phyloP scores from a whole-genome alignment of 2,888 invertebrate species.

The Ischnus inquisitorius region DNA sequence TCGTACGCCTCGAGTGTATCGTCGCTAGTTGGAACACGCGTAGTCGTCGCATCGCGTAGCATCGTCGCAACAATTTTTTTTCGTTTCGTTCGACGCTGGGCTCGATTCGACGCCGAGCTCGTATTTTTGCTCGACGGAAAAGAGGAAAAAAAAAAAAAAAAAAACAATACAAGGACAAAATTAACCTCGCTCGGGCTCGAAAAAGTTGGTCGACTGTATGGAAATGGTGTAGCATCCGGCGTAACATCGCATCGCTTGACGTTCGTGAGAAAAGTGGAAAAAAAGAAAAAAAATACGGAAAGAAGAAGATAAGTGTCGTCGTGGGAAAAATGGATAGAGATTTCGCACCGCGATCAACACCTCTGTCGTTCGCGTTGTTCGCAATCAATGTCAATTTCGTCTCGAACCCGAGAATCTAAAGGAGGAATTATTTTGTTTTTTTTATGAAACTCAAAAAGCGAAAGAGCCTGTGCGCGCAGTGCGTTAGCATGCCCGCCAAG shows the following conservation, averaged over 20 bases:
- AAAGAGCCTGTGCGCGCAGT: constrained; percentile 85
- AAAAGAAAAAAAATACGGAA: background rate
- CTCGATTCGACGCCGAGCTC: background rate
- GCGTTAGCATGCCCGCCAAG: constrained; percentile 89
- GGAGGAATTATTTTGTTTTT: constrained; percentile 47
- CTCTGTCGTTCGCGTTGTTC: constrained; percentile 17
- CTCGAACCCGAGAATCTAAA: constrained; percentile 30
- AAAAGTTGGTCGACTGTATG: constrained; percentile 14
- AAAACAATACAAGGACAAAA: too few species aligned
- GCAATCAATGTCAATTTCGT: background rate
- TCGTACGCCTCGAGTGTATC: background rate
- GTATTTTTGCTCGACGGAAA: background rate
- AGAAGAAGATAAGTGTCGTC: constrained; percentile 39
- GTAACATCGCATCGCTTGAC: constrained; percentile 4
- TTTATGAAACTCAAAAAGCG: constrained; percentile 85
- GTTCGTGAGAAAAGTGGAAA: constrained; percentile 29
- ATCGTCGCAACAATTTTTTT: background rate
- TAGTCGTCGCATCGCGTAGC: too few species aligned
- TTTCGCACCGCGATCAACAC: constrained; percentile 35
- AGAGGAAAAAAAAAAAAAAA: background rate
- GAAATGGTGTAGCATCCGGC: constrained; percentile 6
- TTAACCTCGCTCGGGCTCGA: background rate
- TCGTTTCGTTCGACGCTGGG: background rate
- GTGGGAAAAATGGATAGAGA: constrained; percentile 65
- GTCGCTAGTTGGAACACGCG: background rate